phyloP scores from a whole-genome alignment of 35 echinoderm and acorn worm genomes.

The Ptychodera flava region DNA sequence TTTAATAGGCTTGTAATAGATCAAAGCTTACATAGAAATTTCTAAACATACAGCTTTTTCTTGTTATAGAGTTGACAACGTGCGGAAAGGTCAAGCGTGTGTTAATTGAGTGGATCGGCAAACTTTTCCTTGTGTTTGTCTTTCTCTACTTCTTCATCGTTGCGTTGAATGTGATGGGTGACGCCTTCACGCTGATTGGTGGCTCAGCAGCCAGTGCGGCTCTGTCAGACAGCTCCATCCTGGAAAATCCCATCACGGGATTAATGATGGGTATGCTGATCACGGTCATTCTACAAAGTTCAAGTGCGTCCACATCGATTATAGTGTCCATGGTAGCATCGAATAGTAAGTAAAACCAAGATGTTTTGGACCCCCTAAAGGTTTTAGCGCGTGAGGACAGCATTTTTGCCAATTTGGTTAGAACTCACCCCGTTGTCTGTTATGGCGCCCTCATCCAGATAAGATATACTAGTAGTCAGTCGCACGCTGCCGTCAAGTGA shows the following conservation, averaged over 20 bases:
- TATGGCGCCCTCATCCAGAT: neutral
- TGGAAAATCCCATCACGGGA: neutral
- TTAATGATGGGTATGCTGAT: neutral
- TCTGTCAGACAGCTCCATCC: neutral
- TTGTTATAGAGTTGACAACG: neutral
- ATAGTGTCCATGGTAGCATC: neutral
- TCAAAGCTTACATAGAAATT: no score
- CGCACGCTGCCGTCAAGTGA: no score
- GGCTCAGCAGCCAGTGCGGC: neutral
- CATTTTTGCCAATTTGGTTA: neutral
- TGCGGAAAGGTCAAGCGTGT: constrained; percentile 6
- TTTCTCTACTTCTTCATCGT: constrained; percentile 91
- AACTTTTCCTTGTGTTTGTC: constrained; percentile 36
- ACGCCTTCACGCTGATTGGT: constrained; percentile 40
- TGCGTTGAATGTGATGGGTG: constrained; percentile 92
- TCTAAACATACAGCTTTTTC: no score
- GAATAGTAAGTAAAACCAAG: neutral
- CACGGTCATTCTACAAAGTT: neutral
- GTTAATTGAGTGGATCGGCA: constrained; percentile 18
- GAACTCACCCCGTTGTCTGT: neutral
- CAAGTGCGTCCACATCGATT: neutral
- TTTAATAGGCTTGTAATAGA: no score
- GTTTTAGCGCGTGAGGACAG: neutral
- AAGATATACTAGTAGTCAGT: no score
- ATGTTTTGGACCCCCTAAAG: neutral